Percentiles rank a stretch among this genome's conserved stretches.
Conservation (phyloP, 2,113 vertebrate genomes). For the Lasiurus cinereus region DNA sequence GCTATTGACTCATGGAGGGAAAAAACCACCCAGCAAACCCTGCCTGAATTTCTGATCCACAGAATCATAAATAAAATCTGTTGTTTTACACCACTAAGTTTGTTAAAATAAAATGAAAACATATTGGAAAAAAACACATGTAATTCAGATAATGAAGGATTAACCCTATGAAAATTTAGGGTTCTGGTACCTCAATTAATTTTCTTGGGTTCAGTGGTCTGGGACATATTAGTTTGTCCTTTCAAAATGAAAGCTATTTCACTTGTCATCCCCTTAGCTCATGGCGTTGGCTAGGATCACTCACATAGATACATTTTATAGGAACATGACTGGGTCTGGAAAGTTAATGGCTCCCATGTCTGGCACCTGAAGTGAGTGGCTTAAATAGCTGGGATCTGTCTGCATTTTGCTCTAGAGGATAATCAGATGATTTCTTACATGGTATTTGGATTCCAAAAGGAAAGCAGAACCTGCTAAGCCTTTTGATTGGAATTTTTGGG, state of each 20-base stretch:
- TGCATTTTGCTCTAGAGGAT: neutral
- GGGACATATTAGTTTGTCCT: neutral
- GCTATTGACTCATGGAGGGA: neutral
- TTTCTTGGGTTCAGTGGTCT: neutral
- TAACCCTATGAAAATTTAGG: neutral
- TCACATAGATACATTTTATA: neutral
- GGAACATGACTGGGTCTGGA: neutral
- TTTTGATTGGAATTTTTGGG: neutral
- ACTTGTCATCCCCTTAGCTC: neutral
- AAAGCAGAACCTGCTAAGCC: neutral
- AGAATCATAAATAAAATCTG: neutral
- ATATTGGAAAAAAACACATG: neutral
- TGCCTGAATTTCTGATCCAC: neutral
- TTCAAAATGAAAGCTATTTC: neutral
- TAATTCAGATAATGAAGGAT: neutral
- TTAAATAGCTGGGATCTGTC: neutral
- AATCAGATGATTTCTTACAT: neutral
- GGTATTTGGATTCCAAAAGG: neutral
- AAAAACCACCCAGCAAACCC: neutral
- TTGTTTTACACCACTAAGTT: neutral
- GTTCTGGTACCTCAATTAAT: neutral
- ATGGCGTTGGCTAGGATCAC: neutral
- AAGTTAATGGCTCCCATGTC: neutral
- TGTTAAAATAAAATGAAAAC: constrained; percentile 17
- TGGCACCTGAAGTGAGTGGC: neutral